These are phyloP conservation scores for Cuculus canorus DNA, from an alignment of 2,797 vertebrate species.

Conservation along the genomic window DNA sequence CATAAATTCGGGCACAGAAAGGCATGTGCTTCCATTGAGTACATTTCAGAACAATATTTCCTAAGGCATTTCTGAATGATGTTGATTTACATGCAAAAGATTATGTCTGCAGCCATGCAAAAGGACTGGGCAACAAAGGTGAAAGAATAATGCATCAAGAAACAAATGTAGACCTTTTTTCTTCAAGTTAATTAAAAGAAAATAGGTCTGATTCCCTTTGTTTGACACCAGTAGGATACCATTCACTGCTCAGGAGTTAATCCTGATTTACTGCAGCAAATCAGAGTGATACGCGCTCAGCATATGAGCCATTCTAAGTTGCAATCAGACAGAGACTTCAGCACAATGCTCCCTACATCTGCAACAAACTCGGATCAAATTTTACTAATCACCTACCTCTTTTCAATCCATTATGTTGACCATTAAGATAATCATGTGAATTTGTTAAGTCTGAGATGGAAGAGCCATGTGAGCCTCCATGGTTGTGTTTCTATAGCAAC, in stretches of 20 bases:
- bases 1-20: constrained; percentile 6
- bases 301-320: not conserved
- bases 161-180: not conserved
- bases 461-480: constrained; percentile 34
- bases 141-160: not conserved
- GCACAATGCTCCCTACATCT: constrained; percentile 6
- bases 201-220: not conserved
- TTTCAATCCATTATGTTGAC: constrained; percentile 41
- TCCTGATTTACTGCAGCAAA: constrained; percentile 38
- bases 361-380: not conserved
- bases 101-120: not conserved
- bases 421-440: constrained; percentile 53
- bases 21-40: not conserved
- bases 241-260: not conserved
- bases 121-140: not conserved
- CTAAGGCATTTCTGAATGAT: constrained; percentile 24
- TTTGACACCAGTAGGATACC: constrained; percentile 2
- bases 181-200: constrained; percentile 35
- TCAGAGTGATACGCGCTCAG: not conserved
- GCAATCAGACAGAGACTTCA: not conserved
- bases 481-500: constrained; percentile 71
- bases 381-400: constrained; percentile 43
- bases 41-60: constrained; percentile 28
- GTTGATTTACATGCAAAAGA: constrained; percentile 16
- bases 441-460: constrained; percentile 60